phyloP scores from a whole-genome alignment of 2,113 vertebrate species.

The Oenanthe melanoleuca region DNA sequence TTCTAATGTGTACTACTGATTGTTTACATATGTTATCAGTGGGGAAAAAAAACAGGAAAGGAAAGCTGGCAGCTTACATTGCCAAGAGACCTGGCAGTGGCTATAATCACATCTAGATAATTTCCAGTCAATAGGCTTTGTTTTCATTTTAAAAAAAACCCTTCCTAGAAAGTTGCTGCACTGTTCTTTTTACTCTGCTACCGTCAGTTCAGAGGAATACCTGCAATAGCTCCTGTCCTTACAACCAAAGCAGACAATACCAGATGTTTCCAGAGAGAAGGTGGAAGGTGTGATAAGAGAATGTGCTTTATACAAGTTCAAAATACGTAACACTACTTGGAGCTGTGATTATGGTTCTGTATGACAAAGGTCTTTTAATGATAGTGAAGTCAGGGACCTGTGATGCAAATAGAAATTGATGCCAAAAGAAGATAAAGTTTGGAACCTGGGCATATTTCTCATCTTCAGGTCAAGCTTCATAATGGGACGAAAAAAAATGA shows the following conservation, averaged over 20 bases:
- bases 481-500: not conserved
- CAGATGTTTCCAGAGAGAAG: not conserved
- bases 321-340: conserved; percentile 10
- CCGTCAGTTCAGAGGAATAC: not conserved
- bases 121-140: conserved; percentile 57
- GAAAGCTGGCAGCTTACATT: conserved; percentile 22
- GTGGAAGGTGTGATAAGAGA: conserved; percentile 29
- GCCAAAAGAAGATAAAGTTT: not conserved
- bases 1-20: conserved; percentile 43
- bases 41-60: conserved; percentile 23
- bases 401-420: not conserved
- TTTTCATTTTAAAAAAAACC: not conserved
- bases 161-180: conserved; percentile 43
- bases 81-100: conserved; percentile 44
- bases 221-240: not conserved
- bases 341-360: conserved; percentile 17
- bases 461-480: not conserved
- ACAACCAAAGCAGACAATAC: not conserved
- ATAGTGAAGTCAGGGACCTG: not conserved
- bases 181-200: conserved; percentile 32
- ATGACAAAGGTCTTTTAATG: not conserved
- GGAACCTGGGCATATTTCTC: not conserved
- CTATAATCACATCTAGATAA: conserved; percentile 11
- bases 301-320: not conserved
- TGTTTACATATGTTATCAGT: conserved; percentile 58